phyloP scores from a whole-genome alignment of 2,797 vertebrate genomes.

The Ceryle rudis region DNA sequence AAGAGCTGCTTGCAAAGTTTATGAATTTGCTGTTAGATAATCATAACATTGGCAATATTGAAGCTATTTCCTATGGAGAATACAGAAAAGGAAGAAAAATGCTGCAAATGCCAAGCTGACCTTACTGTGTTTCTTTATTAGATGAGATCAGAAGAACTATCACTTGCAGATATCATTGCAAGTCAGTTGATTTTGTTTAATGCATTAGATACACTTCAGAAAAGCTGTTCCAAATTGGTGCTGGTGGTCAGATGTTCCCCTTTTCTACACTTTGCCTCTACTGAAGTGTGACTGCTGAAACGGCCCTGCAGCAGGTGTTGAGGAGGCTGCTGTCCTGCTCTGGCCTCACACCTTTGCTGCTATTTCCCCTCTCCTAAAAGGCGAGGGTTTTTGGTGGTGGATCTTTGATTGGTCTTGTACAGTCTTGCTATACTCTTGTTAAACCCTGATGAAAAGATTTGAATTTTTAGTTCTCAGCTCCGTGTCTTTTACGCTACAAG shows the following conservation, averaged over 20 bases:
- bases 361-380: neutral
- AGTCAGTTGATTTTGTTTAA: neutral
- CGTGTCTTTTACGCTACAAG: neutral
- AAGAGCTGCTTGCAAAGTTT: neutral
- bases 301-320: neutral
- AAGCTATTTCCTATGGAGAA: neutral
- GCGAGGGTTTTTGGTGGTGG: neutral
- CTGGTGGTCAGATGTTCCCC: neutral
- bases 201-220: no score
- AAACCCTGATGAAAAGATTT: neutral
- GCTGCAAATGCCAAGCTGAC: neutral
- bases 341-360: neutral
- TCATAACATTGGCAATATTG: neutral
- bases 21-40: neutral
- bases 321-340: neutral
- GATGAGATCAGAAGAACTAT: neutral
- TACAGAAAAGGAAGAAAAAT: neutral
- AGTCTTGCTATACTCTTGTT: fast-evolving
- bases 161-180: neutral
- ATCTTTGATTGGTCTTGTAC: neutral
- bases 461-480: neutral
- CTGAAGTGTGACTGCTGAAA: neutral
- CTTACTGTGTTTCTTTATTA: neutral
- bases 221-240: no score
- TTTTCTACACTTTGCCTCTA: fast-evolving